Base-by-base conservation (phyloP, 2,888 invertebrate genomes). In the Drosophila trichaetosa region DNA sequence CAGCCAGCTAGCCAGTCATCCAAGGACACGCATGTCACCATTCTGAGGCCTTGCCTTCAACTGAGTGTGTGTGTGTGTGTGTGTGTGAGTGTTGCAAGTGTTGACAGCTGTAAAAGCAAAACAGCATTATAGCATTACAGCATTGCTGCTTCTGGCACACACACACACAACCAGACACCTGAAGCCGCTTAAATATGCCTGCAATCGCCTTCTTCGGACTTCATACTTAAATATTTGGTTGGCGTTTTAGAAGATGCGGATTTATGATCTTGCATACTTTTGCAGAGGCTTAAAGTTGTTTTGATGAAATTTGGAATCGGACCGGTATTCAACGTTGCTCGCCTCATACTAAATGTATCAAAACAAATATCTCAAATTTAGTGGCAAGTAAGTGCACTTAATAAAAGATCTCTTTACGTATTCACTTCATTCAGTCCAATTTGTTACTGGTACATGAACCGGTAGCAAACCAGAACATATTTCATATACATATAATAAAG, bases 21-120 rank as follows among this genome's bases (percentile, higher is more conserved):
- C 65, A 75, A 75, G 66, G 63, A 71, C 71, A 76, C 63, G 76
- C 71, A 76, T 59, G 64, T 69, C 61, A 46, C 38, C 57, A 69
- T 52, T 40, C 36, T 34, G 27, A 16, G 13, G 52, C 33, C 27
- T 5, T 42, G 52, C 40, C n/a, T 10, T 42, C 42, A 33, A 52
- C n/a, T 52, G 16, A 2, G n/a, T 38, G 16, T 56, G 52, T 48
- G 24, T 48, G 57, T 49, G 38, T 18, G 27, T 8, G 38, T 18
- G 18, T 8, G 40, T n/a, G 24, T 2, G 8, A 31, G 51, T 48
- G 27, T 18, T 40, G 33, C 24, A 42, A 33, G 48, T 68, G 24
- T 49, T 61, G 56, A 16, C 52, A 29, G 60, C 51, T 34, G 24
- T 49, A 56, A 66, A 60, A 36, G 51, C 42, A 52, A 54, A 65